Base-by-base conservation (phyloP, 2,888 invertebrate genomes). In the Cotesia congregata region DNA sequence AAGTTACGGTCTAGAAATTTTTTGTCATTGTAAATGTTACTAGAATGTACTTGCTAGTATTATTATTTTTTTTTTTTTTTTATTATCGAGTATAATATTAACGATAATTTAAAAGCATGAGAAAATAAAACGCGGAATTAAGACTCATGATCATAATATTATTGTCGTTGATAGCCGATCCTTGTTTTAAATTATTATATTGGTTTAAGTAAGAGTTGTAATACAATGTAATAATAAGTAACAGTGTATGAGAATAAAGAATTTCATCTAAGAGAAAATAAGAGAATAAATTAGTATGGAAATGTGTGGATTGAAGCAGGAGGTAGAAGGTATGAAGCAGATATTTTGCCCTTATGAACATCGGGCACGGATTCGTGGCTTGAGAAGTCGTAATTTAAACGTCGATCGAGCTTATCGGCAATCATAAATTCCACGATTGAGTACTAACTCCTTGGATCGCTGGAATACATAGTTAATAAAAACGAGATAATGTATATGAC, bases 341-440 rank as follows among this genome's bases (percentile, higher is more conserved):
- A 62, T 61, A 71, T 61, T 71, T 61, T 7, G 62, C 62, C 30
- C 60, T 72, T 61, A 61, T 39, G 9, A 65, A 62, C 62, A 17
- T 17, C 62, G 62, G 65, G 7, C 38, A 61, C 41, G 72, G 62
- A 62, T 64, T 72, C 70, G 38, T 64, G 68, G 40, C 68, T 20
- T 39, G 61, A 30, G 50, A 50, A 62, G 64, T 70, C 70, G 69
- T 74, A 62, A 74, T 15, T 74, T 60, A 20, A 17, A 17, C 40
- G 68, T 68, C 50, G 70, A 75, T 75, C 65, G 75, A 75, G 72
- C 67, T 72, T 72, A 76, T 72, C 76, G 72, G 41, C 30, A 70
- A 75, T 71, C 59, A 68, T 76, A 76, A 77, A 77, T 73, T 65
- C 65, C 64, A 50, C 17, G 71, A 71, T 74, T 76, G 76, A 74